Conservation (phyloP, 2,113 vertebrate species). For the Crypturellus undulatus region DNA sequence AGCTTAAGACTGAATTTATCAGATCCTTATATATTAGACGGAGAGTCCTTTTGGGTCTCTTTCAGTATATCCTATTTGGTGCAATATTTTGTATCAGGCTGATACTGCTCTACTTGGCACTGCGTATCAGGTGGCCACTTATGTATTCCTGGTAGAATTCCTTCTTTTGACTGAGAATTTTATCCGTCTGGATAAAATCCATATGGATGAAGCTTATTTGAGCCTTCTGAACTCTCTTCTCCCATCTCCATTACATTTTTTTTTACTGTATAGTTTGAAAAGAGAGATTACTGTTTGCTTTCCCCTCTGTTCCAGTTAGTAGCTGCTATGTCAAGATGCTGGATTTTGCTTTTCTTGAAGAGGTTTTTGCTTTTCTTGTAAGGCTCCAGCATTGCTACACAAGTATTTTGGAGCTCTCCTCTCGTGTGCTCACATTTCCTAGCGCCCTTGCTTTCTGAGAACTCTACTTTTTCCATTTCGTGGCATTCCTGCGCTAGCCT, state of each 20-base stretch:
- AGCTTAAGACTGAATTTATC: background rate
- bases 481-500: background rate
- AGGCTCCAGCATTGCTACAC: background rate
- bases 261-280: background rate
- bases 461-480: background rate
- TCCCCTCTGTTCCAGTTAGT: background rate
- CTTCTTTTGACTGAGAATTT: background rate
- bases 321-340: background rate
- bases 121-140: background rate
- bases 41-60: background rate
- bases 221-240: background rate
- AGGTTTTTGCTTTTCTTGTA: background rate
- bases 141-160: background rate
- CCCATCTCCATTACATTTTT: background rate
- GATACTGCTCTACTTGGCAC: background rate
- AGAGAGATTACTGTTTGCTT: background rate
- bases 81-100: background rate
- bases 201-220: background rate
- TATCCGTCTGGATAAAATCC: background rate
- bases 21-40: background rate
- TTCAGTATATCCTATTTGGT: background rate
- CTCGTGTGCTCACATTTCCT: accelerated
- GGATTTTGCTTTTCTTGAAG: background rate
- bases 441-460: background rate
- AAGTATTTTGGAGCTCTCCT: background rate